phyloP scores from a whole-genome alignment of 2,888 invertebrate genomes.

The Euspilapteryx auroguttella region DNA sequence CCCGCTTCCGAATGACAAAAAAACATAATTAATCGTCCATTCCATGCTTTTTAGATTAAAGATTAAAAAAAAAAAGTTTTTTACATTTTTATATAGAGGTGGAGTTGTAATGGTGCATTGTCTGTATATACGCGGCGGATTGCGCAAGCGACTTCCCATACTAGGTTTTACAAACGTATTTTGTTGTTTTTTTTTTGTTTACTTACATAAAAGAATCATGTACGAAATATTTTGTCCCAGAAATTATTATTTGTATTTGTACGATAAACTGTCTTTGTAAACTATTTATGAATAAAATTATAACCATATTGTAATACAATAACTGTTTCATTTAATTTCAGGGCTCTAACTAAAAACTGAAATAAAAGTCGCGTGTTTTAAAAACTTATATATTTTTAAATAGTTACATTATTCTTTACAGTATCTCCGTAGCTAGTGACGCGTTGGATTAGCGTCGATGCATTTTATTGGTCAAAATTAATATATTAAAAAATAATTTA shows the following conservation, averaged over 20 bases:
- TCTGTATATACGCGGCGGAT: slow-evolving; percentile 25
- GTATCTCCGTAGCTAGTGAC: slow-evolving; percentile 55
- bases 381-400: slow-evolving; percentile 61
- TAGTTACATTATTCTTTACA: slow-evolving; percentile 60
- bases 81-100: slow-evolving; percentile 10
- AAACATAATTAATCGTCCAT: slow-evolving; percentile 21
- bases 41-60: slow-evolving; percentile 24
- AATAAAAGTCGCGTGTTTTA: no score
- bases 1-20: slow-evolving; percentile 23
- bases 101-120: slow-evolving; percentile 22
- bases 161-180: slow-evolving; percentile 10
- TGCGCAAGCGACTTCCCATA: neutral
- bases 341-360: no score
- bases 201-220: slow-evolving; percentile 22
- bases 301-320: slow-evolving; percentile 46
- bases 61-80: slow-evolving; percentile 10
- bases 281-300: slow-evolving; percentile 61
- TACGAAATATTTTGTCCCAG: slow-evolving; percentile 24
- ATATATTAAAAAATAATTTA: slow-evolving; percentile 53
- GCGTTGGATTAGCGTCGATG: slow-evolving; percentile 45
- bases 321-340: slow-evolving; percentile 32
- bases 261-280: slow-evolving; percentile 58
- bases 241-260: slow-evolving; percentile 48
- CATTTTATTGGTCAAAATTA: slow-evolving; percentile 53
- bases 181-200: slow-evolving; percentile 13